Percentiles rank a stretch among this genome's conserved stretches.
Evolutionary conservation across 2,797 vertebrate species (phyloP).

Genomic region (Tarsius wallacei): DNA sequence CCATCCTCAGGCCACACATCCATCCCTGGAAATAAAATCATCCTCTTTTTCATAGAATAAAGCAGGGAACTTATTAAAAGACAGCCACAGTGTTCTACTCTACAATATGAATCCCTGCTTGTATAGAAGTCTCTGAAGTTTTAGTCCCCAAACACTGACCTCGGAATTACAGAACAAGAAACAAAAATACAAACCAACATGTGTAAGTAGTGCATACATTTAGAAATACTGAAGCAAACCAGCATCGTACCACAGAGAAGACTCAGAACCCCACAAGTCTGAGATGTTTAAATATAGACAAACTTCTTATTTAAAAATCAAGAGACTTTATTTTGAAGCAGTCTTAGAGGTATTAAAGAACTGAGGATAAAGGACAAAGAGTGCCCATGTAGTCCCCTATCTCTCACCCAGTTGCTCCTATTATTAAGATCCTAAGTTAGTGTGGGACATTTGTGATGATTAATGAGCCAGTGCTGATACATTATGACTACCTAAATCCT

Average conservation of each 20-base stretch:
- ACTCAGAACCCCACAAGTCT: background rate
- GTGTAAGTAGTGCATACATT: background rate
- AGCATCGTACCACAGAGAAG: background rate
- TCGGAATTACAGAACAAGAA: background rate
- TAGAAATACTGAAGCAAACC: background rate
- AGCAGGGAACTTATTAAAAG: background rate
- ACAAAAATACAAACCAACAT: background rate
- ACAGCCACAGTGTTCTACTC: background rate
- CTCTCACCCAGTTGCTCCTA: no score
- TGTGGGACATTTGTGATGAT: background rate
- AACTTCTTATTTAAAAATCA: background rate
- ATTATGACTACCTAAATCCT: background rate
- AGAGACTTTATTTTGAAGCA: background rate
- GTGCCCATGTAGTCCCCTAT: background rate
- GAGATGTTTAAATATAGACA: background rate
- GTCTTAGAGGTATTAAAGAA: background rate
- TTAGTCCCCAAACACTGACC: background rate
- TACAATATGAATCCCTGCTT: background rate
- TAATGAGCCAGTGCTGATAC: background rate
- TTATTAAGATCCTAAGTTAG: background rate
- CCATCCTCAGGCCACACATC: background rate
- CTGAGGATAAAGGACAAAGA: background rate
- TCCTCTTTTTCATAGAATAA: slow-evolving; percentile 24
- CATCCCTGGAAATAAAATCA: background rate
- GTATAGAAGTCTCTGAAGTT: background rate